Conservation (phyloP, 2,113 vertebrate species). For the Hepsetus odoe region DNA sequence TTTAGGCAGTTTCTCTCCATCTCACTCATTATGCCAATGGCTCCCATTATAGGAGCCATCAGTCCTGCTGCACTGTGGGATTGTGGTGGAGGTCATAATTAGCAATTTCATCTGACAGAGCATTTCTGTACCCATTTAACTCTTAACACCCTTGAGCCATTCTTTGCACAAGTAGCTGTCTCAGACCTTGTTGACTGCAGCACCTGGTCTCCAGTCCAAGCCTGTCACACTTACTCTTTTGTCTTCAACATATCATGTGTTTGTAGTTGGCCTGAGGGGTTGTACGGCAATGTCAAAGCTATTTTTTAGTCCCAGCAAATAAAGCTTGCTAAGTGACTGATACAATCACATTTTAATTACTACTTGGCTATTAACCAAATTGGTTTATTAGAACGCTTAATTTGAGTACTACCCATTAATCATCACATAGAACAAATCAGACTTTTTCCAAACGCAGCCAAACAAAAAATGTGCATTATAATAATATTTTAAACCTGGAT, state of each 20-base stretch:
- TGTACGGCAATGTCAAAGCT: conserved; percentile 24
- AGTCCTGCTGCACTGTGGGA: conserved; percentile 83
- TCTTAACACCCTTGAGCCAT: conserved; percentile 54
- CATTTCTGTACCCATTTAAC: conserved; percentile 55
- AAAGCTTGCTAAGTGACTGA: conserved; percentile 9
- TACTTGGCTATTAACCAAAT: conserved; percentile 37
- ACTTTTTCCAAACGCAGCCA: no score
- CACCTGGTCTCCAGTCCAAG: conserved; percentile 47
- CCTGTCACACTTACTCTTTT: conserved; percentile 39
- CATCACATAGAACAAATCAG: background rate
- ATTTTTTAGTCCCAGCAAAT: background rate
- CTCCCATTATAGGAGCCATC: conserved; percentile 86
- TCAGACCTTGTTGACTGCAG: conserved; percentile 40
- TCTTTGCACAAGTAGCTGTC: conserved; percentile 45
- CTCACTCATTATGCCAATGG: conserved; percentile 88
- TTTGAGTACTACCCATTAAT: background rate
- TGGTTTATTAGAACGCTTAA: conserved; percentile 33
- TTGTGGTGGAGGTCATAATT: conserved; percentile 86
- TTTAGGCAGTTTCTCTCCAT: conserved; percentile 75
- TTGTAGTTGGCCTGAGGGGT: conserved; percentile 40
- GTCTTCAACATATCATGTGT: conserved; percentile 40
- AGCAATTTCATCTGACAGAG: conserved; percentile 77
- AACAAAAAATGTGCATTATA: background rate
- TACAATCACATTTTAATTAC: conserved; percentile 32
- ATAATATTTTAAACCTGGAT: conserved; percentile 2